phyloP scores from a whole-genome alignment of 2,797 vertebrate genomes.

The Ctenochaetus hawaiiensis region DNA sequence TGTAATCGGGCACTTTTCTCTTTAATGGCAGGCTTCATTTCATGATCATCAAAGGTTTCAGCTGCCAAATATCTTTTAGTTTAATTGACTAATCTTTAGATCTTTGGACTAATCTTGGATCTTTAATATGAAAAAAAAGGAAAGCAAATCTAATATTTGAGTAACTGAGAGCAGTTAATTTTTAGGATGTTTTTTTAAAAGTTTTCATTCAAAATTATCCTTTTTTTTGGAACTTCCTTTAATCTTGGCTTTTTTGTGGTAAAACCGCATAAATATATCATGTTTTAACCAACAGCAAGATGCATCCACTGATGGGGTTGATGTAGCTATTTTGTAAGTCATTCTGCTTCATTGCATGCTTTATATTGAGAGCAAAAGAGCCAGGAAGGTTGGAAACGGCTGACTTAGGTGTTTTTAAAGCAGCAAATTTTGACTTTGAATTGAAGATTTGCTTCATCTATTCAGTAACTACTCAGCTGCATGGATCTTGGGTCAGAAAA shows the following conservation, averaged over 20 bases:
- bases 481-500: too few species aligned
- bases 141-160: too few species aligned
- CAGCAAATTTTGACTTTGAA: too few species aligned
- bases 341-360: not conserved
- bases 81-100: not conserved
- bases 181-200: not conserved
- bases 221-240: too few species aligned
- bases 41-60: not conserved
- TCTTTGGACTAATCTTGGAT: not conserved
- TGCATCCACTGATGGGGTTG: too few species aligned
- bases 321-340: too few species aligned
- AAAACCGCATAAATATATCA: too few species aligned
- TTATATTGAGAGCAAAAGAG: not conserved
- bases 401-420: not conserved
- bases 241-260: too few species aligned
- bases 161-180: not conserved
- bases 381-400: not conserved
- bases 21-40: not conserved
- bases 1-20: not conserved
- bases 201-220: too few species aligned
- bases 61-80: not conserved
- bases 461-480: not conserved
- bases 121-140: not conserved
- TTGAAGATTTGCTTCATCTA: not conserved
- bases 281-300: not conserved